Evolutionary conservation across 2,113 vertebrate genomes (phyloP).

Genomic region (Tringa solitaria): DNA sequence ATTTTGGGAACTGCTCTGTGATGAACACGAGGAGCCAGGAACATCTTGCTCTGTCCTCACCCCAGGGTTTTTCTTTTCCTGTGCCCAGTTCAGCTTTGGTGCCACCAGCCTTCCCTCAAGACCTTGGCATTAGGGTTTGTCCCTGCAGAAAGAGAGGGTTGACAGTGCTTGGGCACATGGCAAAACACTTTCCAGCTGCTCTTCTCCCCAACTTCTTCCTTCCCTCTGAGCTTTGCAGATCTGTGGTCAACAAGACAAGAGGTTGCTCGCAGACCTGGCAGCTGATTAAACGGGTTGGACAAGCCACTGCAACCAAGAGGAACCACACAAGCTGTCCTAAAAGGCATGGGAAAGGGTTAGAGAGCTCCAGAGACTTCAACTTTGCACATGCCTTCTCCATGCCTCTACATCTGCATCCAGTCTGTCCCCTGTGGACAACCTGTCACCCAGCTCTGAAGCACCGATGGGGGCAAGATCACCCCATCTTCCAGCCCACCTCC

Average conservation of each 20-base stretch:
- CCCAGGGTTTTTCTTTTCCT: neutral
- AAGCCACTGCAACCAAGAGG: neutral
- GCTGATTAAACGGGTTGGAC: accelerated
- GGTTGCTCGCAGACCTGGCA: neutral
- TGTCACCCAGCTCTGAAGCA: neutral
- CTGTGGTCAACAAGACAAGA: neutral
- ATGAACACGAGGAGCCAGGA: neutral
- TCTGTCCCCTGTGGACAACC: neutral
- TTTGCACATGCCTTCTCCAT: neutral
- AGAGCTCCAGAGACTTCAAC: neutral
- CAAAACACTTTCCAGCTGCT: neutral
- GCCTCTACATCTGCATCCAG: neutral
- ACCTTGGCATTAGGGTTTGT: accelerated
- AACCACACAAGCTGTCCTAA: neutral
- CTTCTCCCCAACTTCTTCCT: neutral
- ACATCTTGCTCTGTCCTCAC: neutral
- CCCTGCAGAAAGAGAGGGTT: neutral
- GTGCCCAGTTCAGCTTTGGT: neutral
- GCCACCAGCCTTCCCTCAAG: neutral
- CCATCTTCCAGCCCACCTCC: neutral
- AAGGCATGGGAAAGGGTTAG: neutral
- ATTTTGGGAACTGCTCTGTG: neutral
- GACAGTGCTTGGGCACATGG: neutral
- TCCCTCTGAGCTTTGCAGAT: neutral
- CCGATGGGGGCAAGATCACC: neutral